phyloP scores from a whole-genome alignment of 2,113 vertebrate species.

The Ceuthmochares aereus region DNA sequence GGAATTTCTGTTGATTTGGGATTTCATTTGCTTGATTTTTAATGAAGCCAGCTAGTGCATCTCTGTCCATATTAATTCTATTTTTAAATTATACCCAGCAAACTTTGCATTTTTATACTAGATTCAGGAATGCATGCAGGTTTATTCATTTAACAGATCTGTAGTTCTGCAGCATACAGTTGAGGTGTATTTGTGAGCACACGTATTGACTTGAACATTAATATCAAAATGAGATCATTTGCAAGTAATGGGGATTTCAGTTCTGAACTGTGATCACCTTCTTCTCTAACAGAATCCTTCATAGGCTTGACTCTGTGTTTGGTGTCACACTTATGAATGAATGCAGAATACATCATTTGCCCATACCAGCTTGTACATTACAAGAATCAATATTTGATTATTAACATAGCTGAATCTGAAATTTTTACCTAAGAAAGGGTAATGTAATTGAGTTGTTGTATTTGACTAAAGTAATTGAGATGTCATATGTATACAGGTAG shows the following conservation, averaged over 20 bases:
- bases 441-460: background rate
- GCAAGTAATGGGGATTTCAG: conserved; percentile 3
- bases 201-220: background rate
- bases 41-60: background rate
- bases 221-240: conserved; percentile 9
- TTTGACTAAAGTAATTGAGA: background rate
- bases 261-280: background rate
- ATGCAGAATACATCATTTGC: background rate
- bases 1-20: background rate
- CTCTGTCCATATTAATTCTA: background rate
- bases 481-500: background rate
- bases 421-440: background rate
- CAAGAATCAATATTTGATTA: conserved; percentile 28
- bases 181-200: background rate
- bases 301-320: background rate
- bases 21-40: background rate
- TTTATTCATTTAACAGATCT: background rate
- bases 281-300: background rate
- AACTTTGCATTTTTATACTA: background rate
- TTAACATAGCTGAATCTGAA: background rate
- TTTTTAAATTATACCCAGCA: background rate
- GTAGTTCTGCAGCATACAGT: background rate
- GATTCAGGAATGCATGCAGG: background rate
- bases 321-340: background rate
- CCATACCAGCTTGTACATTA: background rate